These are phyloP conservation scores for Tenthredo amoena DNA, from an alignment of 2,888 invertebrate genomes.

Conservation along the genomic window DNA sequence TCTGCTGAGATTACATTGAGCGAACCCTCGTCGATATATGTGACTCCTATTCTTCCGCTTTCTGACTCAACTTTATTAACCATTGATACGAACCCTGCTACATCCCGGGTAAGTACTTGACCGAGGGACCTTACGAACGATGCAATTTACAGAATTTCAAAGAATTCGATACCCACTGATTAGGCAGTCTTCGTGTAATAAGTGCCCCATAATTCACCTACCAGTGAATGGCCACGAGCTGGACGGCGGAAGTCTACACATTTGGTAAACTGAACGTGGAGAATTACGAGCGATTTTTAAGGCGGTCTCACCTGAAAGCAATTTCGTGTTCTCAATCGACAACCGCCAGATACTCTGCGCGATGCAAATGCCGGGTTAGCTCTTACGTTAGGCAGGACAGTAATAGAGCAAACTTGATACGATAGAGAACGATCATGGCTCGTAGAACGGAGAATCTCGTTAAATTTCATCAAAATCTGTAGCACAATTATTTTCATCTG, in stretches of 20 bases:
- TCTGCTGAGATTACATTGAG: neutral
- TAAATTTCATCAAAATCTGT: neutral
- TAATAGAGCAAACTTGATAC: neutral
- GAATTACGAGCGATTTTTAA: slow-evolving; percentile 16
- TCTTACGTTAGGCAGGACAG: neutral
- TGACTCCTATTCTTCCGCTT: neutral
- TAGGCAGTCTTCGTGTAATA: slow-evolving; percentile 15
- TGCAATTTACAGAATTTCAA: slow-evolving; percentile 34
- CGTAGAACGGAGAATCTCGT: neutral
- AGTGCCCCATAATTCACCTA: slow-evolving; percentile 38
- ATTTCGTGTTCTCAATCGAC: slow-evolving; percentile 36
- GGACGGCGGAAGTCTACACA: slow-evolving; percentile 8
- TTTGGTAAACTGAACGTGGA: slow-evolving; percentile 8
- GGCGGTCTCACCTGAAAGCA: slow-evolving; percentile 22
- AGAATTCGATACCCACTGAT: slow-evolving; percentile 28
- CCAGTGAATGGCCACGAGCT: slow-evolving; percentile 12
- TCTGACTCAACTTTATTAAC: slow-evolving; percentile 18
- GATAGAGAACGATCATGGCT: neutral
- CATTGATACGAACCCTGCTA: slow-evolving; percentile 3
- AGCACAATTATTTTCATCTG: neutral
- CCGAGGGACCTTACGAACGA: neutral
- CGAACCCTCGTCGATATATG: neutral
- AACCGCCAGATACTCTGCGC: neutral
- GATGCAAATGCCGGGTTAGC: slow-evolving; percentile 3
- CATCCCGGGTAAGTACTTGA: neutral